Conservation (phyloP, 2,888 invertebrate genomes). For the Notodonta ziczac region DNA sequence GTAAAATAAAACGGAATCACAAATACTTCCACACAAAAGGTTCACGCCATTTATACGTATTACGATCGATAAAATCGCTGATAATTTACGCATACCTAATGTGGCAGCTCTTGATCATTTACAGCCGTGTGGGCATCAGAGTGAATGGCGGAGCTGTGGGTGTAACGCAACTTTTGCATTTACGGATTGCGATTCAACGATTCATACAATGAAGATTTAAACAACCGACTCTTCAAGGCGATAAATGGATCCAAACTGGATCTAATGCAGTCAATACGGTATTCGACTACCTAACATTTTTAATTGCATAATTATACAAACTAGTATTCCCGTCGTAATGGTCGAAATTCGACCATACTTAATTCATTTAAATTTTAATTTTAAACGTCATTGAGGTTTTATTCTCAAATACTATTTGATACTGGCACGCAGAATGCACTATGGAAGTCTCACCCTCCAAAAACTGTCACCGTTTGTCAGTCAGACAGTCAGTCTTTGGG, state of each 20-base stretch:
- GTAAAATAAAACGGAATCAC: not conserved
- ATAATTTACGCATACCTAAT: slow-evolving; percentile 7
- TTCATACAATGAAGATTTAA: slow-evolving; percentile 1
- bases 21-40: not conserved
- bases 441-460: no score
- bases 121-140: slow-evolving; percentile 20
- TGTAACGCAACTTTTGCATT: slow-evolving; percentile 20
- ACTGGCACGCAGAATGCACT: no score
- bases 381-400: no score
- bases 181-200: slow-evolving; percentile 10
- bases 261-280: not conserved
- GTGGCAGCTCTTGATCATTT: slow-evolving; percentile 16
- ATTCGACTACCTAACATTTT: no score
- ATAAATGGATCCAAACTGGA: not conserved
- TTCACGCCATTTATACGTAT: not conserved
- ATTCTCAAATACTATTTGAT: no score
- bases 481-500: no score
- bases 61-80: not conserved
- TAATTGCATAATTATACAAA: no score
- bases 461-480: no score
- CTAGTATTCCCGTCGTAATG: no score
- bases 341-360: no score
- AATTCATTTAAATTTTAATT: no score
- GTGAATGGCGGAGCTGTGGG: slow-evolving; percentile 23
- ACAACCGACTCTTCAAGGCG: not conserved